Evolutionary conservation across 2,888 invertebrate genomes (phyloP).

Genomic region (Melipona beecheii): DNA sequence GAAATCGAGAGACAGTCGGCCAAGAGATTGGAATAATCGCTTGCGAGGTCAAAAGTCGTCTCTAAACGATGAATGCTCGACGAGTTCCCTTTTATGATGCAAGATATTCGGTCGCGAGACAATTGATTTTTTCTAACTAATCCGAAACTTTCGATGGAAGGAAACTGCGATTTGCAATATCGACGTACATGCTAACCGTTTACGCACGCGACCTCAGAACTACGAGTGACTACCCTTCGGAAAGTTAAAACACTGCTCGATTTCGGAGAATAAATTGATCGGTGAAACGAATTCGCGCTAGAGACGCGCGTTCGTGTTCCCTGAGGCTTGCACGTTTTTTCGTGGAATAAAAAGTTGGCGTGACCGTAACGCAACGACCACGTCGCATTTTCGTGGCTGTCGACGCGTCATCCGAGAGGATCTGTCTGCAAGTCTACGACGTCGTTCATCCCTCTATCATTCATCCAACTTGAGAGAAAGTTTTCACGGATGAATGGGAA

Average conservation of each 20-base stretch:
- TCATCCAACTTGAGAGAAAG: background rate
- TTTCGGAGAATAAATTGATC: conserved; percentile 53
- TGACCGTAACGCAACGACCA: conserved; percentile 40
- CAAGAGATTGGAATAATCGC: conserved; percentile 67
- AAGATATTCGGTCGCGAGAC: background rate
- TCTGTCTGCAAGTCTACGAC: background rate
- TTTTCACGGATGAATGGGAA: background rate
- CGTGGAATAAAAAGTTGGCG: conserved; percentile 63
- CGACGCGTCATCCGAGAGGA: conserved; percentile 22
- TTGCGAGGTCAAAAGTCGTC: conserved; percentile 55
- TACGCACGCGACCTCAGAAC: background rate
- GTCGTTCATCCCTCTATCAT: background rate
- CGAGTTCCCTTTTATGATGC: background rate
- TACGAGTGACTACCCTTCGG: background rate
- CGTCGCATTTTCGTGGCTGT: conserved; percentile 6
- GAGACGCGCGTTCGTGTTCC: background rate
- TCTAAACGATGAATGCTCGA: conserved; percentile 15
- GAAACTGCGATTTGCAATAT: background rate
- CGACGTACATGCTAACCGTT: background rate
- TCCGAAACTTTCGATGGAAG: background rate
- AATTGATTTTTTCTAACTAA: background rate
- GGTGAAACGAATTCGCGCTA: conserved; percentile 13
- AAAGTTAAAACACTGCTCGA: conserved; percentile 33
- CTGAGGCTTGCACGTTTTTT: conserved; percentile 47
- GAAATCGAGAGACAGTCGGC: conserved; percentile 60